Evolutionary conservation across 2,888 invertebrate species (phyloP).

Genomic region (Creontiades dilutus): DNA sequence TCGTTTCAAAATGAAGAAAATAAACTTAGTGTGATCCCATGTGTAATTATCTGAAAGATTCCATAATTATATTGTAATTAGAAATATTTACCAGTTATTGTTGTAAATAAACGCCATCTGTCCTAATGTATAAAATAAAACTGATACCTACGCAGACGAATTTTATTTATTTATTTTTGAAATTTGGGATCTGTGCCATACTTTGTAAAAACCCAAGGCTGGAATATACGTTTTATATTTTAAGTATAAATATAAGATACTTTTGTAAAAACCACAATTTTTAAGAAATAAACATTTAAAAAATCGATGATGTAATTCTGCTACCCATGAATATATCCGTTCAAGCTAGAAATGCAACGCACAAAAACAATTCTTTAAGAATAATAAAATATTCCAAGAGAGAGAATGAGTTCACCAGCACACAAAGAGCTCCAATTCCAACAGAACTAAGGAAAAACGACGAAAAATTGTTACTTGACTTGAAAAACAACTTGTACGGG

Average conservation of each 20-base stretch:
- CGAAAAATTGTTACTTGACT: too few relatives aligned
- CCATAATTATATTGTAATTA: constrained; percentile 46
- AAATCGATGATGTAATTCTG: background rate
- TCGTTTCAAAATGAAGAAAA: background rate
- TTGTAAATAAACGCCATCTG: constrained; percentile 47
- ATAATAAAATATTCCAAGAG: too few relatives aligned
- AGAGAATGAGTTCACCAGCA: too few relatives aligned
- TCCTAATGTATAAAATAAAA: constrained; percentile 40
- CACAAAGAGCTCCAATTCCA: too few relatives aligned
- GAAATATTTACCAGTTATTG: constrained; percentile 12
- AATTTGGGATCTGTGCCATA: constrained; percentile 68
- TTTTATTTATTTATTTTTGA: constrained; percentile 65
- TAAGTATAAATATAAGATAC: constrained; percentile 7
- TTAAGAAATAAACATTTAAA: constrained; percentile 41
- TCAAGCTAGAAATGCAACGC: too few relatives aligned
- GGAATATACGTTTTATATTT: constrained; percentile 44
- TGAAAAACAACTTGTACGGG: too few relatives aligned
- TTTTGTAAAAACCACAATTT: constrained; percentile 60
- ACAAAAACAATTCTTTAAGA: too few relatives aligned
- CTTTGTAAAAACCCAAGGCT: constrained; percentile 54
- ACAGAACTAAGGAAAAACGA: too few relatives aligned
- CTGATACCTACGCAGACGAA: constrained; percentile 26
- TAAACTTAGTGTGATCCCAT: constrained; percentile 52
- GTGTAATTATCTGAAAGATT: constrained; percentile 50
- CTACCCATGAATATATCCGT: too few relatives aligned